Conservation (phyloP, 1,140 invertebrate genomes). For the Pogonus chalceus region DNA sequence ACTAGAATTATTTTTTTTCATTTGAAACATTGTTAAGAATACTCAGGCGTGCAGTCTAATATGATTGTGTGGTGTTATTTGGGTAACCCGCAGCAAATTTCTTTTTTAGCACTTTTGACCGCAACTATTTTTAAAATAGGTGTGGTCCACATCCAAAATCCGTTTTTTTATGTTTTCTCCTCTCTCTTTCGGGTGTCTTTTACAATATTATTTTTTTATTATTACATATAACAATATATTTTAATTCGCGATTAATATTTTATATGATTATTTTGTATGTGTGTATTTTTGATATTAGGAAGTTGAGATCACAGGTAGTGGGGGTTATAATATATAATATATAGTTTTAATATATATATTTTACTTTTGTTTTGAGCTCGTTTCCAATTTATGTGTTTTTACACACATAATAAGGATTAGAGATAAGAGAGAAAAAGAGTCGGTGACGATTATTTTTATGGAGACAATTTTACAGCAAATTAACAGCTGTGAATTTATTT, state of each 20-base stretch:
- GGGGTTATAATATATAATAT: neutral
- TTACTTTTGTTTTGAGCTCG: neutral
- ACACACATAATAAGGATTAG: neutral
- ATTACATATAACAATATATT: conserved; percentile 1
- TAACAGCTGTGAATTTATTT: too few species aligned
- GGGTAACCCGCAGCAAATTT: conserved; percentile 5
- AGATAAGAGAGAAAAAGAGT: too few species aligned
- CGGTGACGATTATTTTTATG: too few species aligned
- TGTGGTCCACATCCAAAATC: too few species aligned
- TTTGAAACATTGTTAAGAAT: conserved; percentile 26
- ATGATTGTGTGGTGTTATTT: conserved; percentile 37
- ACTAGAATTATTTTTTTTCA: conserved; percentile 29
- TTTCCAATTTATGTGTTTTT: neutral
- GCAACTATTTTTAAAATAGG: neutral
- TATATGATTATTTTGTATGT: conserved; percentile 5
- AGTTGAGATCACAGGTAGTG: conserved; percentile 5
- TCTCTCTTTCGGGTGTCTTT: neutral
- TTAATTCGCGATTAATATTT: conserved; percentile 4
- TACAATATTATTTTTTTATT: neutral
- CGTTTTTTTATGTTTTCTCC: too few species aligned
- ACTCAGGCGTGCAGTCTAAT: conserved; percentile 37
- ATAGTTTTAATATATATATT: neutral
- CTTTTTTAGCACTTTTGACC: neutral
- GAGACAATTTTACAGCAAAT: too few species aligned
- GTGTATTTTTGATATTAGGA: conserved; percentile 7